These are phyloP conservation scores for Phyllotis vaccarum DNA, from an alignment of 2,797 vertebrate genomes.

Conservation along the genomic window DNA sequence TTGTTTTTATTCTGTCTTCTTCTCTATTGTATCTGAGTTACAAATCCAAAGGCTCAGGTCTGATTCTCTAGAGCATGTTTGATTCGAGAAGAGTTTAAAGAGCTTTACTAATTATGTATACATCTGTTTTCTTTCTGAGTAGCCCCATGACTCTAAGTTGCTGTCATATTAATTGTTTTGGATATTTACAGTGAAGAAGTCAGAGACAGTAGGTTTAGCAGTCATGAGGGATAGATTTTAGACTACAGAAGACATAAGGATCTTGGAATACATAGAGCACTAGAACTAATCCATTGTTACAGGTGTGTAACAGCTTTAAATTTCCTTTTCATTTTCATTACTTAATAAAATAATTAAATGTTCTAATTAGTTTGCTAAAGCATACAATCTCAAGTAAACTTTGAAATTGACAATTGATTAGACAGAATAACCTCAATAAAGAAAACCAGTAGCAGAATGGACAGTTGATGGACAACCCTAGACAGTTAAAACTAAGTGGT, in stretches of 20 bases:
- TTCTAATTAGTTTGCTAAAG: slow-evolving; percentile 21
- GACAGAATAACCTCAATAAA: not conserved
- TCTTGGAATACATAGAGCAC: not conserved
- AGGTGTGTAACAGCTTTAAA: not conserved
- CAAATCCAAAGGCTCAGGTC: not conserved
- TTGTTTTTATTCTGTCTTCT: slow-evolving; percentile 16
- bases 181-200: not conserved
- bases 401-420: not conserved
- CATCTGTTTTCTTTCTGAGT: not conserved
- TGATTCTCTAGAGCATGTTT: not conserved
- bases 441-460: not conserved
- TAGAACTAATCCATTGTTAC: not conserved
- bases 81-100: not conserved
- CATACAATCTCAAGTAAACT: not conserved
- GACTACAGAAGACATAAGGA: not conserved
- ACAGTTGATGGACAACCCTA: not conserved
- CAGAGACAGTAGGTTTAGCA: not conserved
- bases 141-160: not conserved
- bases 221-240: not conserved
- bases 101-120: not conserved
- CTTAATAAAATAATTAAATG: not conserved
- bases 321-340: not conserved
- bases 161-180: not conserved
- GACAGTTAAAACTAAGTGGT: not conserved
- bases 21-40: not conserved